Conservation (phyloP, 2,797 vertebrate species). For the Pipistrellus pygmaeus region DNA sequence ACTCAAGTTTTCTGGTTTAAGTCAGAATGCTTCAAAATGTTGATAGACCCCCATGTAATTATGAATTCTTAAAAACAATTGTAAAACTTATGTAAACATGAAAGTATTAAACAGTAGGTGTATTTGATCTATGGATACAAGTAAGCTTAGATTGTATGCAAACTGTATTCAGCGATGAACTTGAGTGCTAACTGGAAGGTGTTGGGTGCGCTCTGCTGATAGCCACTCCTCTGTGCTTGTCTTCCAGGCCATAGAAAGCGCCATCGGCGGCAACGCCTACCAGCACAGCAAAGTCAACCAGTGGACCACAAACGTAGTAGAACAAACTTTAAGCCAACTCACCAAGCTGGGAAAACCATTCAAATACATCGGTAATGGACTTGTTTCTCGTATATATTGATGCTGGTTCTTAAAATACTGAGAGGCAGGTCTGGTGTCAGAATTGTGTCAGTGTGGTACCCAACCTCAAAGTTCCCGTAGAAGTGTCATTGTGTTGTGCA, state of each 20-base stretch:
- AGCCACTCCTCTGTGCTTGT: background rate
- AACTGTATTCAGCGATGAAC: background rate
- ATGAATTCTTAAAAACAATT: background rate
- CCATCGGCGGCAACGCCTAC: slow-evolving; percentile 94
- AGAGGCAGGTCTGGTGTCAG: background rate
- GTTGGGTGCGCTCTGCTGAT: rapidly evolving
- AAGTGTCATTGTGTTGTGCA: background rate
- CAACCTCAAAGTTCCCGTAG: too few relatives aligned
- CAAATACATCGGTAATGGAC: slow-evolving; percentile 94
- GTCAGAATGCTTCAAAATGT: background rate
- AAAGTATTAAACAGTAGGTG: background rate
- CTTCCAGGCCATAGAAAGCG: slow-evolving; percentile 92
- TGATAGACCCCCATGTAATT: background rate
- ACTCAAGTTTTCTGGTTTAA: background rate
- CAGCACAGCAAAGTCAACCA: slow-evolving; percentile 96
- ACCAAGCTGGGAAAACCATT: slow-evolving; percentile 96
- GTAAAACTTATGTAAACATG: background rate
- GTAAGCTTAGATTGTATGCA: background rate
- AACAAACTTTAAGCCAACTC: slow-evolving; percentile 95
- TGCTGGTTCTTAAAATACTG: background rate
- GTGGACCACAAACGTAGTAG: slow-evolving; percentile 94
- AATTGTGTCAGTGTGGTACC: background rate
- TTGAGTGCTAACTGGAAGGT: rapidly evolving
- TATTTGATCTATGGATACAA: rapidly evolving
- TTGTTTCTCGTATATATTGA: background rate